Evolutionary conservation across 2,113 vertebrate genomes (phyloP).

Genomic region (Pseudorasbora parva): DNA sequence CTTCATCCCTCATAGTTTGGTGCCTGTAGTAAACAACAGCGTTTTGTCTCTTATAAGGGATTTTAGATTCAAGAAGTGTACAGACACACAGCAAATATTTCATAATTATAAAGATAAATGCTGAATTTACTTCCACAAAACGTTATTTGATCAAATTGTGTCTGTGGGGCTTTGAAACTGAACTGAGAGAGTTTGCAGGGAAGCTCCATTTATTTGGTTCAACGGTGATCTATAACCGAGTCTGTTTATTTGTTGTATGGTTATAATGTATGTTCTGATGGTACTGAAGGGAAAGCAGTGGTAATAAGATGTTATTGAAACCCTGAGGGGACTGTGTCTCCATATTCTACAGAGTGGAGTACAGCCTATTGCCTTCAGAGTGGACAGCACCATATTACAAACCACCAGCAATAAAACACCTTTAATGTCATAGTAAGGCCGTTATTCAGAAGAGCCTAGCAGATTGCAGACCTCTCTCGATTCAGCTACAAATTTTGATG

Average conservation of each 20-base stretch:
- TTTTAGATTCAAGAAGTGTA: neutral
- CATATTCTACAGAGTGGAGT: constrained; percentile 8
- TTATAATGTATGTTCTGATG: constrained; percentile 28
- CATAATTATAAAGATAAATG: neutral
- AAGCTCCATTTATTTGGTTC: neutral
- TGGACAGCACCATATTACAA: constrained; percentile 26
- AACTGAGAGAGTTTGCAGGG: neutral
- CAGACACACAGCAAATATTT: constrained; percentile 13
- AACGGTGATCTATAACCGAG: neutral
- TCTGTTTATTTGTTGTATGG: constrained; percentile 21
- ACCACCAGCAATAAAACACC: constrained; percentile 18
- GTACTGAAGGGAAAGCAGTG: neutral
- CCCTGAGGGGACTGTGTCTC: constrained; percentile 18
- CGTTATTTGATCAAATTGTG: neutral
- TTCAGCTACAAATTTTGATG: neutral
- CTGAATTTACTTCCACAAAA: constrained; percentile 19
- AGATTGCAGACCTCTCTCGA: neutral
- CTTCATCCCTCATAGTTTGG: neutral
- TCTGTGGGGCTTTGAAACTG: neutral
- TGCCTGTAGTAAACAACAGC: neutral
- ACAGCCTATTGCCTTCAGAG: neutral
- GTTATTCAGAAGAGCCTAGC: neutral
- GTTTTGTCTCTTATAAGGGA: neutral
- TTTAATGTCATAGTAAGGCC: neutral
- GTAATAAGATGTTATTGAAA: constrained; percentile 45